Evolutionary conservation across 2,797 vertebrate genomes (phyloP).

Genomic region (Pipistrellus kuhlii): DNA sequence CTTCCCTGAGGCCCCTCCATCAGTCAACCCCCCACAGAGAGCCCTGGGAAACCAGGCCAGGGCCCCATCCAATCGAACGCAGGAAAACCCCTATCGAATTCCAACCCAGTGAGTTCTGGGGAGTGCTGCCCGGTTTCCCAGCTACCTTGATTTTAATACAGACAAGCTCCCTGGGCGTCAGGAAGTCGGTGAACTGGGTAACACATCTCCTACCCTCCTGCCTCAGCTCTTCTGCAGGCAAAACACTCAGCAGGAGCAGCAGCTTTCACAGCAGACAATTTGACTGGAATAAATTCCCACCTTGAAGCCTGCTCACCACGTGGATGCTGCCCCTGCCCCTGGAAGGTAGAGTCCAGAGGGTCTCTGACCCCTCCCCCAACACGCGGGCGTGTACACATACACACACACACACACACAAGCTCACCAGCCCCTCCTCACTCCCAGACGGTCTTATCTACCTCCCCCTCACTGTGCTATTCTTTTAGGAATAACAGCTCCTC

Average conservation of each 20-base stretch:
- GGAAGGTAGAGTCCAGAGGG: rapidly evolving
- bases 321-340: not conserved
- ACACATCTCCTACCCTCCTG: not conserved
- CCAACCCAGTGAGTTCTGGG: not conserved
- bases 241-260: not conserved
- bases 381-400: rapidly evolving
- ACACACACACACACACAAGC: not conserved
- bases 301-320: not conserved
- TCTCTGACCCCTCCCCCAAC: rapidly evolving
- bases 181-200: not conserved
- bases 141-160: not conserved
- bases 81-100: rapidly evolving
- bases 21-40: not conserved
- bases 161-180: not conserved
- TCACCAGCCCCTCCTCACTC: not conserved
- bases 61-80: not conserved
- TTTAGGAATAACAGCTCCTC: not conserved
- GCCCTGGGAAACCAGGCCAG: rapidly evolving
- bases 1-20: not conserved
- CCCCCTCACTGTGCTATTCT: rapidly evolving
- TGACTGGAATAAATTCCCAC: not conserved
- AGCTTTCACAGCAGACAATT: not conserved
- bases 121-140: not conserved
- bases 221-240: not conserved
- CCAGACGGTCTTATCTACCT: rapidly evolving